These are phyloP conservation scores for Heliconius himera DNA, from an alignment of 1,140 invertebrate genomes.

Conservation along the genomic window DNA sequence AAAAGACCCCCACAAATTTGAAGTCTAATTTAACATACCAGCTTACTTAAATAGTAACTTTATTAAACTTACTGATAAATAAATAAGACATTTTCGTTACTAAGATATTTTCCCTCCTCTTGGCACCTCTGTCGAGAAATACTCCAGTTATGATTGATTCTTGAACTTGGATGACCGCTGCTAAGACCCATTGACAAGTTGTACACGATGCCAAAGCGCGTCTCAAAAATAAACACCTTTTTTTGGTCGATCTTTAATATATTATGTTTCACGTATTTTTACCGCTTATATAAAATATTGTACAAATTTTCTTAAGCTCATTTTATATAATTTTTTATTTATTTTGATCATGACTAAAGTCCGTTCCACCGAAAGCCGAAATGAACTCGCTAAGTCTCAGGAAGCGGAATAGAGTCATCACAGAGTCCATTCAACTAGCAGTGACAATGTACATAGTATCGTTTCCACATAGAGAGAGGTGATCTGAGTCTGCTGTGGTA, in stretches of 20 bases:
- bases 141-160: constrained; percentile 32
- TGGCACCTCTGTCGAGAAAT: constrained; percentile 18
- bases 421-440: neutral
- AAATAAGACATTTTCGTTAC: neutral
- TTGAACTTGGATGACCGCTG: constrained; percentile 34
- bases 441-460: neutral
- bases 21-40: too few species aligned
- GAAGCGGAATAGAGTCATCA: neutral
- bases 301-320: too few species aligned
- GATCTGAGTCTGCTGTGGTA: too few species aligned
- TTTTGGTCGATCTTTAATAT: neutral
- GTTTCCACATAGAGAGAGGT: neutral
- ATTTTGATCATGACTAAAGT: too few species aligned
- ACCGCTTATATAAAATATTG: too few species aligned
- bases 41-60: too few species aligned
- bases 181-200: constrained; percentile 17
- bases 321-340: too few species aligned
- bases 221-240: constrained; percentile 7
- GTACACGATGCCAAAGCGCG: constrained; percentile 5
- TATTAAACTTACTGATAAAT: neutral
- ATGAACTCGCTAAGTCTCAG: neutral
- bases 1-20: too few species aligned
- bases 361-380: neutral
- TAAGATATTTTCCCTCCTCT: constrained; percentile 14
- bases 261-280: neutral